A percentile compares a stretch with the other conserved stretches of the same genome.
These are phyloP conservation scores for Triplophysa tibetana DNA, from an alignment of 2,113 vertebrate species.

Conservation along the genomic window DNA sequence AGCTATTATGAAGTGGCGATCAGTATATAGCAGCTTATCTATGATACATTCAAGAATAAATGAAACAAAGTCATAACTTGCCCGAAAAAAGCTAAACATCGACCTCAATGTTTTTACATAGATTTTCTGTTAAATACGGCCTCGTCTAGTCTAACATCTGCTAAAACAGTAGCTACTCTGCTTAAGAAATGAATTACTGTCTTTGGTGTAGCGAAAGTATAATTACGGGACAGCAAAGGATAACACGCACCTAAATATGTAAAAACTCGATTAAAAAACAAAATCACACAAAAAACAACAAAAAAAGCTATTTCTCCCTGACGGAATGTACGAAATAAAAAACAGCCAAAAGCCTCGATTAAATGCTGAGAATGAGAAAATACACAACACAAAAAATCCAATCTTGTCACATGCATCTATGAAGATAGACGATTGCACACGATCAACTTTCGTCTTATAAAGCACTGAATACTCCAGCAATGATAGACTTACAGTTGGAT, in stretches of 20 bases:
- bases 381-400: slow-evolving; percentile 75
- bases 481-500: slow-evolving; percentile 68
- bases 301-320: slow-evolving; percentile 83
- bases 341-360: slow-evolving; percentile 82
- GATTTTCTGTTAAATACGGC: slow-evolving; percentile 80
- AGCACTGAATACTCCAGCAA: slow-evolving; percentile 90
- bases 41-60: slow-evolving; percentile 99
- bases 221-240: slow-evolving; percentile 75
- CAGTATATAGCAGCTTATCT: slow-evolving; percentile 99
- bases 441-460: slow-evolving; percentile 84
- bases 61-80: slow-evolving; percentile 89
- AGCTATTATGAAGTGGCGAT: slow-evolving; percentile 98
- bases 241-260: slow-evolving; percentile 49
- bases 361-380: slow-evolving; percentile 67
- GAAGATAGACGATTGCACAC: slow-evolving; percentile 83
- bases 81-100: slow-evolving; percentile 87
- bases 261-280: slow-evolving; percentile 70
- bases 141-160: slow-evolving; percentile 81
- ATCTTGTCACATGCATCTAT: slow-evolving; percentile 79
- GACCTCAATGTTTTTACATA: slow-evolving; percentile 84
- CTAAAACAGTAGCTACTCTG: slow-evolving; percentile 88
- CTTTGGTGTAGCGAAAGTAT: slow-evolving; percentile 99
- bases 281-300: slow-evolving; percentile 59
- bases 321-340: slow-evolving; percentile 97
- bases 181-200: slow-evolving; percentile 93